These are phyloP conservation scores for Onychostoma macrolepis DNA, from an alignment of 2,113 vertebrate species.

Conservation along the genomic window DNA sequence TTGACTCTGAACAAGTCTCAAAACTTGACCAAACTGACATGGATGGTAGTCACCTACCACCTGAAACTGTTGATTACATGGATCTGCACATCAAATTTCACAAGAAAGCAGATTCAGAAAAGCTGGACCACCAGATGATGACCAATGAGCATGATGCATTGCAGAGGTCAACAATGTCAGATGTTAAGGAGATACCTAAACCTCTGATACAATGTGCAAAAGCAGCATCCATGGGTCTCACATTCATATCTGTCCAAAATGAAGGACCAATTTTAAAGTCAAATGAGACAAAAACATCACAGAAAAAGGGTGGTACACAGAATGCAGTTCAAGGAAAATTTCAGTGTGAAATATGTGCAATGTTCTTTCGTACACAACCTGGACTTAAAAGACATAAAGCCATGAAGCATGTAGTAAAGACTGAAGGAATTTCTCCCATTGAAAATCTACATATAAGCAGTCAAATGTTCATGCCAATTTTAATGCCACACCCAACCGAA, in stretches of 20 bases:
- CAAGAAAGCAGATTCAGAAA: conserved; percentile 61
- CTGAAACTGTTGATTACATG: conserved; percentile 62
- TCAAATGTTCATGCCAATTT: conserved; percentile 61
- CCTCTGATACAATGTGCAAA: conserved; percentile 50
- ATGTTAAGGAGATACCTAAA: conserved; percentile 62
- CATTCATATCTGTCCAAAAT: conserved; percentile 53
- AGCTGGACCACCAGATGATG: conserved; percentile 45
- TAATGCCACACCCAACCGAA: conserved; percentile 63
- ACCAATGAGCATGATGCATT: conserved; percentile 48
- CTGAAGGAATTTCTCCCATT: conserved; percentile 51
- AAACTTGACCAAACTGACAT: conserved; percentile 51
- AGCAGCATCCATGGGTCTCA: conserved; percentile 53
- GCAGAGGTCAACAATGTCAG: conserved; percentile 54
- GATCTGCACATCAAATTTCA: conserved; percentile 57
- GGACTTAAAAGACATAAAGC: conserved; percentile 93
- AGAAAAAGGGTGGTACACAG: conserved; percentile 62
- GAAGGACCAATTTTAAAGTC: conserved; percentile 56
- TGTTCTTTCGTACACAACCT: conserved; percentile 86
- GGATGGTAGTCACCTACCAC: conserved; percentile 56
- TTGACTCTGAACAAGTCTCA: conserved; percentile 21
- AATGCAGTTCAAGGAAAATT: conserved; percentile 67
- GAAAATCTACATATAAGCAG: conserved; percentile 63
- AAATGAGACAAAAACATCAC: conserved; percentile 60
- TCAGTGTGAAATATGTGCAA: conserved; percentile 87
- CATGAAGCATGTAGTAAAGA: conserved; percentile 85